Evolutionary conservation across 2,113 vertebrate genomes (phyloP), one percentile per base, ranked within the genome.

Genomic region (Archocentrus centrarchus): DNA sequence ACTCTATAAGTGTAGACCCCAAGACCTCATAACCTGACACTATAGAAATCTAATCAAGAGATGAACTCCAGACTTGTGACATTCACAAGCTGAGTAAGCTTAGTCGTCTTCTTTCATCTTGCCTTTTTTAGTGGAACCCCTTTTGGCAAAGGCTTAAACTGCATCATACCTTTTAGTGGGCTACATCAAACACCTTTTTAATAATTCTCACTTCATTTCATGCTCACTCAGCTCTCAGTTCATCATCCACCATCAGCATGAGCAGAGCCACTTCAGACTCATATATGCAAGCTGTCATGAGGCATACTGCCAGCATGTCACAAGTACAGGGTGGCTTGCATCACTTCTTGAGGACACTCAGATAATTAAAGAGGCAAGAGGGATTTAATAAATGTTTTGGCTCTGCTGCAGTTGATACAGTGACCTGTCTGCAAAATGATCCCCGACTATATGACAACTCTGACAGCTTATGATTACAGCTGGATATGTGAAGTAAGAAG

Each of bases 321-420:
- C 93, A 93, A 92, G 91, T 91, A 93, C 92, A 91, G 84, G 80
- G 84, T 87, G 89, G 78, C 62, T 87, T 79, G 82, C 90, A 89
- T 93, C 91, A 91, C 88, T 92, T 94, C 85, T 90, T 75, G 86
- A 92, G 90, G 91, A 94, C 91, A 89, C 79, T 76, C 55, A 13
- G 83, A 87, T 95, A 94, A 94, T 95, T 94, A 95, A 93, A 91
- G 92, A 90, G 85, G 80, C 89, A 91, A 88, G 82, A 86, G 85
- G 86, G 91, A 93, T 92, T 94, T 93, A 92, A 93, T 93, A 92
- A 89, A 90, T 86, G 84, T 88, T 90, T 92, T 83, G 86, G 81
- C 88, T 90, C 88, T 58, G 86, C 84, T 79, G 87, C 75, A 35
- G 86, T 59, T 90, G 86, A 92, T 91, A 90, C 84, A 91, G 86